These are phyloP conservation scores for Xanthorhoe spadicearia DNA, from an alignment of 2,888 invertebrate genomes.

Conservation along the genomic window DNA sequence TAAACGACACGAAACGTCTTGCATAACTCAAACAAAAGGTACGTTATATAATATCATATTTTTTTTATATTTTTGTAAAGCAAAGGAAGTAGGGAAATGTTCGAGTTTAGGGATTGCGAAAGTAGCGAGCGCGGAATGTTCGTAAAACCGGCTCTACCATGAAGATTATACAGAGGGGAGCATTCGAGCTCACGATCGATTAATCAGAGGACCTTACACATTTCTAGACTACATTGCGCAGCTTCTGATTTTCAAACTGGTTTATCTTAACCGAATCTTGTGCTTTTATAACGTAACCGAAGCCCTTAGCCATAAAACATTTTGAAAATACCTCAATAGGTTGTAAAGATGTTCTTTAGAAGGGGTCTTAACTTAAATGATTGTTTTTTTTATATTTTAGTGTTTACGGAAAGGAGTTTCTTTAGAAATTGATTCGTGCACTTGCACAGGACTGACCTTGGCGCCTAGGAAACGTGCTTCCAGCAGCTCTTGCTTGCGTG, in stretches of 20 bases:
- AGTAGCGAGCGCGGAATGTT: slow-evolving; percentile 27
- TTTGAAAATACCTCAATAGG: background rate
- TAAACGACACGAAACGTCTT: too few species aligned
- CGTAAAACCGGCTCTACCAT: slow-evolving; percentile 31
- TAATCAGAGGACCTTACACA: slow-evolving; percentile 31
- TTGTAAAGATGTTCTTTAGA: background rate
- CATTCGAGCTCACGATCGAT: slow-evolving; percentile 31
- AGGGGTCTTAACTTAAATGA: background rate
- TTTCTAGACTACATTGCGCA: slow-evolving; percentile 36
- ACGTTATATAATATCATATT: too few species aligned
- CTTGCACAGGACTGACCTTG: slow-evolving; percentile 89
- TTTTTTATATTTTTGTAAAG: background rate
- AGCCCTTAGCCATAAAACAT: slow-evolving; percentile 6
- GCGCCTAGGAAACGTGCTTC: slow-evolving; percentile 98
- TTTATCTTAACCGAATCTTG: background rate
- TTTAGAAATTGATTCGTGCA: slow-evolving; percentile 17
- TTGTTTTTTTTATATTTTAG: background rate
- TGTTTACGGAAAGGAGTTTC: slow-evolving; percentile 8
- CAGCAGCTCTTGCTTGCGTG: slow-evolving; percentile 99
- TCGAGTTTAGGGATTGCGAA: slow-evolving; percentile 31
- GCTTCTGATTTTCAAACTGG: slow-evolving; percentile 17
- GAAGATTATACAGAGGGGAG: slow-evolving; percentile 28
- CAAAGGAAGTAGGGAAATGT: slow-evolving; percentile 11
- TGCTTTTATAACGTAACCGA: too few species aligned
- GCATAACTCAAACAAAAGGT: too few species aligned